Evolutionary conservation across 2,797 vertebrate species (phyloP).

Genomic region (Ataeniobius toweri): DNA sequence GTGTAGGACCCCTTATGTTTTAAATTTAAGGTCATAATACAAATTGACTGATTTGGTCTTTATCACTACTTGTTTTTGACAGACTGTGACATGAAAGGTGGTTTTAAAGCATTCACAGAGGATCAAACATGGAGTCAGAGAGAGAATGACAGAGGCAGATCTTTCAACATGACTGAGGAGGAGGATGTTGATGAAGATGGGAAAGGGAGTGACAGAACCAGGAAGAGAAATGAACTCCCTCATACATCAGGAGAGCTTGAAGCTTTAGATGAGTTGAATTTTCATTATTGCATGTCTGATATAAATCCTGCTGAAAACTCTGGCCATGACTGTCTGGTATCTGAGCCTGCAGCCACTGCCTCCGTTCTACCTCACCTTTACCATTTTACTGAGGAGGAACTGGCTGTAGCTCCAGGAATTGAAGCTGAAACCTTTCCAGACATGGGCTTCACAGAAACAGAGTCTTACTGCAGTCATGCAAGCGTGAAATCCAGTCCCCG

Average conservation of each 20-base stretch:
- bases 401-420: slow-evolving; percentile 24
- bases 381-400: slow-evolving; percentile 43
- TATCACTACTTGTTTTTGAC: slow-evolving; percentile 11
- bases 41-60: neutral
- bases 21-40: neutral
- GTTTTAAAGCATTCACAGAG: slow-evolving; percentile 33
- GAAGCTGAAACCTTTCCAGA: slow-evolving; percentile 68
- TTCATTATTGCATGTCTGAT: slow-evolving; percentile 2
- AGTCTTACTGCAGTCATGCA: slow-evolving; percentile 33
- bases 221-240: neutral
- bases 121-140: slow-evolving; percentile 50
- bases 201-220: slow-evolving; percentile 3
- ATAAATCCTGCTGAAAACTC: slow-evolving; percentile 20
- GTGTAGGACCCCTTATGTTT: too few species aligned
- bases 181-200: neutral
- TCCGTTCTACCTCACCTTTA: slow-evolving; percentile 32
- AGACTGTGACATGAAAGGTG: slow-evolving; percentile 24
- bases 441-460: slow-evolving; percentile 55
- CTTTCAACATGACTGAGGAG: slow-evolving; percentile 17
- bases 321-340: slow-evolving; percentile 10
- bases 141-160: neutral
- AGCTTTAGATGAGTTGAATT: neutral
- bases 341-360: slow-evolving; percentile 12
- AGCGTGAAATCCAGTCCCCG: slow-evolving; percentile 31
- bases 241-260: neutral